Conservation (phyloP, 2,888 invertebrate species). For the Phortica okadai region DNA sequence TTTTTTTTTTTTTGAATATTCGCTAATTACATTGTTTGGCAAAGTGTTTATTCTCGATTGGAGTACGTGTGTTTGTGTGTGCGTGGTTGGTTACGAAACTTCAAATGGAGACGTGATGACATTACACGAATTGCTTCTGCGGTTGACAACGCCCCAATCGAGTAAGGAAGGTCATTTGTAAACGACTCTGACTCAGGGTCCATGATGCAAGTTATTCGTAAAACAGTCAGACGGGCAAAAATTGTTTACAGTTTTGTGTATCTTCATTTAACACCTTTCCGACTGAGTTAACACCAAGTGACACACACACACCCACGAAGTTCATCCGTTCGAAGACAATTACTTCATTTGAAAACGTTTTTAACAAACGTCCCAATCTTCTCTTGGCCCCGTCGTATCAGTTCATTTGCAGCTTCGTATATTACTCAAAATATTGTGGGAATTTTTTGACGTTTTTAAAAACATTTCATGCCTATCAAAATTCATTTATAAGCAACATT, state of each 20-base stretch:
- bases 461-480: no score
- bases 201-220: neutral
- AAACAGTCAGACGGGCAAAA: neutral
- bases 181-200: neutral
- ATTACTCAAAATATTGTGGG: constrained; percentile 15
- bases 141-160: neutral
- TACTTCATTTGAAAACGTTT: constrained; percentile 21
- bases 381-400: neutral
- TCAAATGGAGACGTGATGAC: no score
- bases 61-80: no score
- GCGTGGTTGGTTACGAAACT: no score
- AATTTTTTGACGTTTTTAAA: neutral
- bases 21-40: constrained; percentile 24
- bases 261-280: constrained; percentile 21
- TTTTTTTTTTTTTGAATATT: neutral
- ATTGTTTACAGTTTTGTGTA: constrained; percentile 7
- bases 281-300: constrained; percentile 24
- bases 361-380: neutral
- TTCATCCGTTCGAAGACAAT: constrained; percentile 8
- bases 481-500: no score
- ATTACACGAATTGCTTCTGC: no score
- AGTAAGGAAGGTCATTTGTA: neutral
- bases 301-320: neutral
- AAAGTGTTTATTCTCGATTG: constrained; percentile 10
- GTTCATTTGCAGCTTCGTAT: constrained; percentile 19